Conservation (phyloP, 2,888 invertebrate genomes). For the Brachyptera putata region DNA sequence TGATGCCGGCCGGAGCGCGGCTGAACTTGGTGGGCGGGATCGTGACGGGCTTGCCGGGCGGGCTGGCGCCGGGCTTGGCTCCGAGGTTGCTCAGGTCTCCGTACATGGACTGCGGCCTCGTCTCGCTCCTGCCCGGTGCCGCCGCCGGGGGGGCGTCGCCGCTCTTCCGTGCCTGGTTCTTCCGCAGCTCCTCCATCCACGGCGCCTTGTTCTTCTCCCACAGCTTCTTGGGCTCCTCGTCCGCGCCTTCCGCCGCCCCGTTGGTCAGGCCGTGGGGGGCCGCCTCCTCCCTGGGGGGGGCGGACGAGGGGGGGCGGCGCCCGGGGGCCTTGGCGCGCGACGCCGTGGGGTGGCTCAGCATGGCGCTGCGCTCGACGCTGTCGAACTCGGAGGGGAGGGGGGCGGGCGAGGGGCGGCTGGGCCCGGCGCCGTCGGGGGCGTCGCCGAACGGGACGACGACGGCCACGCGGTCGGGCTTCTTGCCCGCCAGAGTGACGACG, state of each 20-base stretch:
- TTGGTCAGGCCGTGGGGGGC: conserved; percentile 35
- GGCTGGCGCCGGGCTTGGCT: not conserved
- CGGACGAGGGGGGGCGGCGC: conserved; percentile 53
- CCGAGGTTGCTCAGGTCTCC: no score
- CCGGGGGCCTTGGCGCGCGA: conserved; percentile 60
- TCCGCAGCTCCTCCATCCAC: conserved; percentile 77
- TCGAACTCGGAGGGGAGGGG: conserved; percentile 44
- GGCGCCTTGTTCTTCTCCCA: conserved; percentile 63
- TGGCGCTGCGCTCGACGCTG: conserved; percentile 47
- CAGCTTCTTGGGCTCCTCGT: conserved; percentile 18
- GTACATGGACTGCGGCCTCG: conserved; percentile 10
- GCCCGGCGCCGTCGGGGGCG: conserved; percentile 23
- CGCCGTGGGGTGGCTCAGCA: conserved; percentile 50
- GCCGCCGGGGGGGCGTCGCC: no score
- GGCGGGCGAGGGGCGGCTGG: conserved; percentile 17
- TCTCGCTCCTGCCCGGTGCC: not conserved
- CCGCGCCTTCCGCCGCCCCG: conserved; percentile 38
- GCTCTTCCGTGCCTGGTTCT: conserved; percentile 66
- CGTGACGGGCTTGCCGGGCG: conserved; percentile 1
- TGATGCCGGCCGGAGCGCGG: not conserved
- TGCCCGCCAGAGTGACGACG: conserved; percentile 15
- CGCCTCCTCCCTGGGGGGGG: conserved; percentile 33
- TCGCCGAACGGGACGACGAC: conserved; percentile 3
- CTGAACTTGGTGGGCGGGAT: not conserved
- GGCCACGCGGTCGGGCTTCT: conserved; percentile 6